phyloP scores from a whole-genome alignment of 2,113 vertebrate genomes.

The Vicugna pacos region DNA sequence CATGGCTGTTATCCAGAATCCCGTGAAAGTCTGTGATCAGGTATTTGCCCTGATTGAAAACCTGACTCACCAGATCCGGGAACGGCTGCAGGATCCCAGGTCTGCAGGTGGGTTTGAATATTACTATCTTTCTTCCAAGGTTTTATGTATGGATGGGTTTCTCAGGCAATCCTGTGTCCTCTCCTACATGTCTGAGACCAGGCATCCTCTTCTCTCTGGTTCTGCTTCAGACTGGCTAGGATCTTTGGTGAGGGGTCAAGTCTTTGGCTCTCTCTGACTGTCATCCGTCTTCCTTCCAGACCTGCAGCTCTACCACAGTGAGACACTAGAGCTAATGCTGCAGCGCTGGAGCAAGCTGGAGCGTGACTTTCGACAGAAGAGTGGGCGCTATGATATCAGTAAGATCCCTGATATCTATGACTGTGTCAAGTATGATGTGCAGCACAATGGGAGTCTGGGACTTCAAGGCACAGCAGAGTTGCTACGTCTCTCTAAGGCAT shows the following conservation, averaged over 20 bases:
- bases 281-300: slow-evolving; percentile 84
- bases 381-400: slow-evolving; percentile 97
- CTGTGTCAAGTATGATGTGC: slow-evolving; percentile 98
- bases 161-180: background rate
- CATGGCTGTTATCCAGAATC: slow-evolving; percentile 95
- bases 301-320: slow-evolving; percentile 97
- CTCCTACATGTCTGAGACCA: background rate
- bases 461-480: slow-evolving; percentile 96
- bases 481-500: slow-evolving; percentile 93
- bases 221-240: background rate
- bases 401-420: slow-evolving; percentile 99
- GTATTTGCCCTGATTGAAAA: slow-evolving; percentile 96
- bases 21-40: slow-evolving; percentile 94
- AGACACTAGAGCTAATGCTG: slow-evolving; percentile 97
- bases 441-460: slow-evolving; percentile 94
- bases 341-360: slow-evolving; percentile 98
- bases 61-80: slow-evolving; percentile 95
- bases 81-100: slow-evolving; percentile 95
- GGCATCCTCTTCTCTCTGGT: background rate
- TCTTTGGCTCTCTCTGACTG: slow-evolving; percentile 31
- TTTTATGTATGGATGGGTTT: background rate
- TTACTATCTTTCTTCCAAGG: background rate
- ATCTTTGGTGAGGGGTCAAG: slow-evolving; percentile 22
- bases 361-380: slow-evolving; percentile 97
- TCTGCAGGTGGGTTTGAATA: slow-evolving; percentile 91